A percentile compares a stretch with the other conserved stretches of the same genome.
Evolutionary conservation across 1,140 invertebrate genomes (phyloP).

Genomic region (Heliconius hermathena): DNA sequence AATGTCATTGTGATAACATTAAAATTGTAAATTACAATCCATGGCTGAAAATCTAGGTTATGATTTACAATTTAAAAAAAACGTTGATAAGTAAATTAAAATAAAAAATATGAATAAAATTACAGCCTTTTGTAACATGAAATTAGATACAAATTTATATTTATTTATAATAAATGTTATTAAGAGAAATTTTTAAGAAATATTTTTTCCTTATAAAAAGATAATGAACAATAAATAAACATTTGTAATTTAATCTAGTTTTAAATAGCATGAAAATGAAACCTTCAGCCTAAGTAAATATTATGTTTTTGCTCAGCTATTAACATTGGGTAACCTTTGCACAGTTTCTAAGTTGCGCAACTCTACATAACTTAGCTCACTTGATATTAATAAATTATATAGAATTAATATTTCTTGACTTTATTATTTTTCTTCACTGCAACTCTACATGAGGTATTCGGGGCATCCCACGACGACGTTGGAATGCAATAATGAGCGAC

Average conservation of each 20-base stretch:
- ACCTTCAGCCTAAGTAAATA: conserved; percentile 8
- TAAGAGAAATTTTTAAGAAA: background rate
- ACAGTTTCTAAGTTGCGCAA: conserved; percentile 19
- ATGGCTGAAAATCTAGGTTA: too few relatives aligned
- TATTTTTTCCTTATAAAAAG: background rate
- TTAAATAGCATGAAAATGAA: background rate
- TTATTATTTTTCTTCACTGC: background rate
- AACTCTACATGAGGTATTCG: too few relatives aligned
- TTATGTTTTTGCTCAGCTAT: conserved; percentile 8
- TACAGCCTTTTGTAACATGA: background rate
- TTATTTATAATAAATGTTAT: background rate
- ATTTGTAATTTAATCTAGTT: conserved; percentile 1
- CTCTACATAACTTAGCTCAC: background rate
- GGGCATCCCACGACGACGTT: too few relatives aligned
- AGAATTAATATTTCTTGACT: background rate
- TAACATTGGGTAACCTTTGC: conserved; percentile 20
- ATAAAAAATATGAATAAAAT: too few relatives aligned
- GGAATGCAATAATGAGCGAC: too few relatives aligned
- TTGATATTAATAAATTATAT: background rate
- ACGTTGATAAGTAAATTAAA: too few relatives aligned
- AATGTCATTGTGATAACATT: background rate
- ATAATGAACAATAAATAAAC: background rate
- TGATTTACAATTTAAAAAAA: too few relatives aligned
- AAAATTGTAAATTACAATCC: background rate
- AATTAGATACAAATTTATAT: background rate